Conservation (phyloP, 2,113 vertebrate genomes). For the Polyodon spathula region DNA sequence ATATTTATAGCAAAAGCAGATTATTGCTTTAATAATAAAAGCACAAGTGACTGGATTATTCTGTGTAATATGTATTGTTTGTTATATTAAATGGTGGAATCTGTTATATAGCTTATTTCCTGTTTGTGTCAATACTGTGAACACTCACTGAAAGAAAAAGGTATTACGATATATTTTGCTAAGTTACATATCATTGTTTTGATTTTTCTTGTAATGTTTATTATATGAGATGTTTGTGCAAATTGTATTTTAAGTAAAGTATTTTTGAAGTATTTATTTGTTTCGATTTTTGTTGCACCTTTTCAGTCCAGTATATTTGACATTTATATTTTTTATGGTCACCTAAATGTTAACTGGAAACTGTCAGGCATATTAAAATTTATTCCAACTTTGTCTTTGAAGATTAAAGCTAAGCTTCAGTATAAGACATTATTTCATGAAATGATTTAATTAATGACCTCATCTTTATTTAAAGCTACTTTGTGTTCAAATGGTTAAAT, state of each 20-base stretch:
- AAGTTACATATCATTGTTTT: background rate
- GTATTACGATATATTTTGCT: background rate
- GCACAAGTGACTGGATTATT: background rate
- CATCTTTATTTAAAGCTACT: too few relatives aligned
- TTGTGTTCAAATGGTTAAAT: too few relatives aligned
- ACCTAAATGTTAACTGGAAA: too few relatives aligned
- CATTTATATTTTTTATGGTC: too few relatives aligned
- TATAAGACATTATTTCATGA: too few relatives aligned
- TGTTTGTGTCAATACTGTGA: background rate
- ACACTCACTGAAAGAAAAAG: background rate
- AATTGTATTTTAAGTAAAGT: background rate
- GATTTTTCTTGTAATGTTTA: constrained; percentile 2
- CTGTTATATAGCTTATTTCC: background rate
- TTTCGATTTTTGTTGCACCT: too few relatives aligned
- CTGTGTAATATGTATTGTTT: background rate
- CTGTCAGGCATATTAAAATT: too few relatives aligned
- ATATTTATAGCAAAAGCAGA: background rate
- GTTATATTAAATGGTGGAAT: background rate
- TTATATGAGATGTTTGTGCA: constrained; percentile 7
- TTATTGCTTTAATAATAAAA: background rate
- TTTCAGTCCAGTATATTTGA: too few relatives aligned
- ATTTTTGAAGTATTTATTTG: background rate
- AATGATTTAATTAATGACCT: too few relatives aligned
- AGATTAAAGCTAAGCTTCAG: too few relatives aligned
- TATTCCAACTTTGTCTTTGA: too few relatives aligned